These are phyloP conservation scores for Eurosta solidaginis DNA, from an alignment of 1,140 invertebrate genomes.

Conservation along the genomic window DNA sequence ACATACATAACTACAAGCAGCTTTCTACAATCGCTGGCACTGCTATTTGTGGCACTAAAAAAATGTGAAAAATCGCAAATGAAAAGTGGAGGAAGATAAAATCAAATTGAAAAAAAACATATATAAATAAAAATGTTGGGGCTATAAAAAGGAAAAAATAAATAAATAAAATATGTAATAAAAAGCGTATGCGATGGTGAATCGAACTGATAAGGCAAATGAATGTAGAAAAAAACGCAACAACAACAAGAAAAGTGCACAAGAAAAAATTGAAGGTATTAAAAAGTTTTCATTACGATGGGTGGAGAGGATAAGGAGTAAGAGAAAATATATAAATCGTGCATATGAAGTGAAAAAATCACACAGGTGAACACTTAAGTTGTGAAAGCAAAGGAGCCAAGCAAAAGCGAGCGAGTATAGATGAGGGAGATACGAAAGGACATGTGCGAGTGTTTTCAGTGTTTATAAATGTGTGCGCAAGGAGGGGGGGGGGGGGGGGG, in stretches of 20 bases:
- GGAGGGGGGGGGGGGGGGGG: neutral
- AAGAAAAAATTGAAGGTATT: neutral
- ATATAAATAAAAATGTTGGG: neutral
- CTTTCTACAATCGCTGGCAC: neutral
- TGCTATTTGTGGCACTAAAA: conserved; percentile 28
- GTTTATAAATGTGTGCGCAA: neutral
- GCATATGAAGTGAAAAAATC: neutral
- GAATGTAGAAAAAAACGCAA: neutral
- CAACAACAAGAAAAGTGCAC: neutral
- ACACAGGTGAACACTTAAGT: conserved; percentile 1
- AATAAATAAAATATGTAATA: neutral
- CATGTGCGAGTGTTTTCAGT: neutral
- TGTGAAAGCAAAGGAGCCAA: neutral
- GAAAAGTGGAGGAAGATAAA: conserved; percentile 2
- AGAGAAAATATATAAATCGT: neutral
- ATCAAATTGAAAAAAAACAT: neutral
- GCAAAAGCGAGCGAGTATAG: neutral
- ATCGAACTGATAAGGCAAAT: conserved; percentile 3
- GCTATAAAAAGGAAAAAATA: neutral
- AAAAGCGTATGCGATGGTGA: neutral
- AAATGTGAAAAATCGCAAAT: conserved; percentile 30
- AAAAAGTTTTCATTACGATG: neutral
- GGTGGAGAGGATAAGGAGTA: neutral
- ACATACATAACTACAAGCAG: neutral
- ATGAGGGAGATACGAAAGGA: neutral